Conservation (phyloP, 2,888 invertebrate species). For the Lordiphosa fenestrarum region DNA sequence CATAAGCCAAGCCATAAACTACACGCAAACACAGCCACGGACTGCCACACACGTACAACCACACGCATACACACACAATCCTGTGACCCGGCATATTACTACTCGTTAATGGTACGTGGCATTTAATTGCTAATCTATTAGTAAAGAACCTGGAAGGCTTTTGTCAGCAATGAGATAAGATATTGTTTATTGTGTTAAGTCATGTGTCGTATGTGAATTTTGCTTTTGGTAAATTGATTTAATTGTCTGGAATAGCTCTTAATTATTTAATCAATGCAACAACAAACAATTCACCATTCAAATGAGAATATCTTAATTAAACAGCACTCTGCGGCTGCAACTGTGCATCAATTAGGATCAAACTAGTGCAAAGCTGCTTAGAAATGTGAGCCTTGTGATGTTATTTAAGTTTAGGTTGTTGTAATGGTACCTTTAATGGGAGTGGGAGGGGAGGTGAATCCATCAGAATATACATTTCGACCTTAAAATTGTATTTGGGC, state of each 20-base stretch:
- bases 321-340: constrained; percentile 3
- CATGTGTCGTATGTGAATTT: constrained; percentile 30
- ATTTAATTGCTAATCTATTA: constrained; percentile 70
- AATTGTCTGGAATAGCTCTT: constrained; percentile 46
- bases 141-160: constrained; percentile 19
- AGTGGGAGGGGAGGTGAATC: too few relatives aligned
- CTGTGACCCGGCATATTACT: constrained; percentile 42
- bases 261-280: constrained; percentile 40
- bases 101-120: constrained; percentile 66
- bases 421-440: too few relatives aligned
- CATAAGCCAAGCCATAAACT: constrained; percentile 49
- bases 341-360: too few relatives aligned
- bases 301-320: constrained; percentile 34
- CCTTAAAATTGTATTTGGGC: too few relatives aligned
- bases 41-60: constrained; percentile 11
- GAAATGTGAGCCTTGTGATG: too few relatives aligned
- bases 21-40: constrained; percentile 39
- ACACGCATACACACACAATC: constrained; percentile 10
- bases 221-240: constrained; percentile 36
- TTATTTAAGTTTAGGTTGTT: too few relatives aligned
- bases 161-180: constrained; percentile 28
- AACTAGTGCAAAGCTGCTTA: too few relatives aligned
- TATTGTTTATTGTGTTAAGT: constrained; percentile 26
- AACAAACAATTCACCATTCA: constrained; percentile 15
- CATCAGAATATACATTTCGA: too few relatives aligned